Evolutionary conservation across 1,140 invertebrate species (phyloP).

Genomic region (Mamestra configurata): DNA sequence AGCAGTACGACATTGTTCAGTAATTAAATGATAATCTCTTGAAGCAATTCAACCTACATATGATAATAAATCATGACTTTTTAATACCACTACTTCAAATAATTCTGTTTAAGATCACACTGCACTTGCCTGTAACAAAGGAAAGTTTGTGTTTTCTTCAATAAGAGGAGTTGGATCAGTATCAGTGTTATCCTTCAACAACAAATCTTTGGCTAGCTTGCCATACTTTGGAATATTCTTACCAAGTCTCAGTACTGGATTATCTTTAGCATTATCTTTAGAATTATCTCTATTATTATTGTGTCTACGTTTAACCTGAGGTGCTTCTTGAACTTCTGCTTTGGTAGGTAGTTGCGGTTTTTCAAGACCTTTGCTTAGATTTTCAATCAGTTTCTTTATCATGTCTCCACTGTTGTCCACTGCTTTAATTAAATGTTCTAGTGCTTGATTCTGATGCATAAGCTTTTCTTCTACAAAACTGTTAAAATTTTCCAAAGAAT

Average conservation of each 20-base stretch:
- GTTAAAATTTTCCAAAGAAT: slow-evolving; percentile 24
- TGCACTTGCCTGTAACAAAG: slow-evolving; percentile 53
- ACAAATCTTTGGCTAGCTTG: slow-evolving; percentile 65
- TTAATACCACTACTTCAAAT: background rate
- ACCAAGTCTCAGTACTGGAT: slow-evolving; percentile 65
- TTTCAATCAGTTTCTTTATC: slow-evolving; percentile 63
- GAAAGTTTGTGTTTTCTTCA: slow-evolving; percentile 50
- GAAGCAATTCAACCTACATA: too few species aligned
- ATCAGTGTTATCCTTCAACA: slow-evolving; percentile 58
- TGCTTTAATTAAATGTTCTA: slow-evolving; percentile 70
- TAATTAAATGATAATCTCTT: too few species aligned
- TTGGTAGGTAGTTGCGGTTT: slow-evolving; percentile 70
- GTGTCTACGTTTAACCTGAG: slow-evolving; percentile 54
- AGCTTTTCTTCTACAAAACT: slow-evolving; percentile 75
- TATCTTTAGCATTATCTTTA: slow-evolving; percentile 52
- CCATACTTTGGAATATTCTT: slow-evolving; percentile 70
- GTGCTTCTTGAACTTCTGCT: slow-evolving; percentile 59
- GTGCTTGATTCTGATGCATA: slow-evolving; percentile 71
- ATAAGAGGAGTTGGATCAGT: slow-evolving; percentile 65
- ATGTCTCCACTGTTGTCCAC: slow-evolving; percentile 61
- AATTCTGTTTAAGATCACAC: slow-evolving; percentile 53
- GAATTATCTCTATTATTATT: slow-evolving; percentile 39
- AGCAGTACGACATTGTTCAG: background rate
- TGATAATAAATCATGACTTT: background rate
- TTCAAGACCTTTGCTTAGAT: slow-evolving; percentile 59